Conservation (phyloP, 1,140 invertebrate genomes). For the Leguminivora glycinivorella region DNA sequence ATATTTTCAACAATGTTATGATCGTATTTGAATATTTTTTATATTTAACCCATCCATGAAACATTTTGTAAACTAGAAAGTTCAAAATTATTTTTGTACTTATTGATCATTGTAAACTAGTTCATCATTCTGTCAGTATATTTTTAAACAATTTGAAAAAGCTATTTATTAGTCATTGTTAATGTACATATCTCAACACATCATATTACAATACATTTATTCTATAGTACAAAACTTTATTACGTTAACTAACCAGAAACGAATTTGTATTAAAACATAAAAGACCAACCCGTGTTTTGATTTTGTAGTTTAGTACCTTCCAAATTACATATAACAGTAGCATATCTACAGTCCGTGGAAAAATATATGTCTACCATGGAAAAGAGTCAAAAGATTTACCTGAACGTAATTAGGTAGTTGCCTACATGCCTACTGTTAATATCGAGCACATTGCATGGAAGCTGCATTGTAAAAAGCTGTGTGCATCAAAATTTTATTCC, state of each 20-base stretch:
- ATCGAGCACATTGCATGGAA: slow-evolving; percentile 22
- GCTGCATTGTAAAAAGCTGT: slow-evolving; percentile 21
- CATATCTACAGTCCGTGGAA: background rate
- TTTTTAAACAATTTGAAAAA: background rate
- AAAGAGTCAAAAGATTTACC: background rate
- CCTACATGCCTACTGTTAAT: background rate
- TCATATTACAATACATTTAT: slow-evolving; percentile 46
- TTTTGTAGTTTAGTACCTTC: slow-evolving; percentile 76
- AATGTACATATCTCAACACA: slow-evolving; percentile 39
- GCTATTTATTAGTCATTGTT: slow-evolving; percentile 41
- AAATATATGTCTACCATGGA: background rate
- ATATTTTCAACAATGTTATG: background rate
- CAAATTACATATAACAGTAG: slow-evolving; percentile 22
- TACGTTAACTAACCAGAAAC: slow-evolving; percentile 64
- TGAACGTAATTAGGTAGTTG: background rate
- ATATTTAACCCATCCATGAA: background rate
- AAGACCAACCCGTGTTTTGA: slow-evolving; percentile 75
- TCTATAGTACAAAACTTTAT: slow-evolving; percentile 66
- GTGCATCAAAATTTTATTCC: background rate
- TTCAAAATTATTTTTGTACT: slow-evolving; percentile 47
- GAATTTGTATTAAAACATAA: slow-evolving; percentile 74
- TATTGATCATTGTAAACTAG: slow-evolving; percentile 38
- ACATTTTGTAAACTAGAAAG: slow-evolving; percentile 36
- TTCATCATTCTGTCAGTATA: background rate
- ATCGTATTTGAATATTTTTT: background rate